Evolutionary conservation across 2,888 invertebrate species (phyloP).

Genomic region (Pristionchus exspectatus): DNA sequence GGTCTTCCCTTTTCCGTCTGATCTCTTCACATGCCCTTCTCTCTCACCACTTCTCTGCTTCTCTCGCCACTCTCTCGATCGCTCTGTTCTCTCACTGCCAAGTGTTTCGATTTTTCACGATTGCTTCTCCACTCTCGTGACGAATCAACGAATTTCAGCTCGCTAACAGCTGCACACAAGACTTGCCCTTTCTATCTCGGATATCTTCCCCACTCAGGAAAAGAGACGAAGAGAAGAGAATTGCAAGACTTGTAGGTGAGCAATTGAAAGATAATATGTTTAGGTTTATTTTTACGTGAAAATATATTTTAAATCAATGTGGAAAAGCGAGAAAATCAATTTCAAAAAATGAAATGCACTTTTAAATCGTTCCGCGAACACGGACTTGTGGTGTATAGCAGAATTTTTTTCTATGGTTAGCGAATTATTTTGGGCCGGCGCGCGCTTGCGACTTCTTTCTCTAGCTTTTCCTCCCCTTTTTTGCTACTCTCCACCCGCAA

Average conservation of each 20-base stretch:
- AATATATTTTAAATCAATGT: not conserved
- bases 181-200: conserved; percentile 41
- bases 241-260: conserved; percentile 16
- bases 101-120: conserved; percentile 50
- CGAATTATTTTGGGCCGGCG: conserved; percentile 25
- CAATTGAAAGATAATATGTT: not conserved
- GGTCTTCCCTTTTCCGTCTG: conserved; percentile 1
- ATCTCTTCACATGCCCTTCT: not conserved
- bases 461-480: conserved; percentile 31
- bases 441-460: conserved; percentile 37
- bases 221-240: not conserved
- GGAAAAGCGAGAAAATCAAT: not conserved
- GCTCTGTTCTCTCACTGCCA: conserved; percentile 31
- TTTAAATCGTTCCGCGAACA: not conserved
- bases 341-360: not conserved
- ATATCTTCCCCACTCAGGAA: not conserved
- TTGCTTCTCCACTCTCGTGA: conserved; percentile 41
- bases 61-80: conserved; percentile 44
- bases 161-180: conserved; percentile 26
- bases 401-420: no score
- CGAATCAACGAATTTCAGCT: conserved; percentile 19
- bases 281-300: not conserved
- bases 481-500: not conserved
- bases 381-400: not conserved
- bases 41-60: not conserved